A percentile compares a stretch with the other conserved stretches of the same genome.
Conservation (phyloP, 2,113 vertebrate species). For the Tragelaphus buxtoni region DNA sequence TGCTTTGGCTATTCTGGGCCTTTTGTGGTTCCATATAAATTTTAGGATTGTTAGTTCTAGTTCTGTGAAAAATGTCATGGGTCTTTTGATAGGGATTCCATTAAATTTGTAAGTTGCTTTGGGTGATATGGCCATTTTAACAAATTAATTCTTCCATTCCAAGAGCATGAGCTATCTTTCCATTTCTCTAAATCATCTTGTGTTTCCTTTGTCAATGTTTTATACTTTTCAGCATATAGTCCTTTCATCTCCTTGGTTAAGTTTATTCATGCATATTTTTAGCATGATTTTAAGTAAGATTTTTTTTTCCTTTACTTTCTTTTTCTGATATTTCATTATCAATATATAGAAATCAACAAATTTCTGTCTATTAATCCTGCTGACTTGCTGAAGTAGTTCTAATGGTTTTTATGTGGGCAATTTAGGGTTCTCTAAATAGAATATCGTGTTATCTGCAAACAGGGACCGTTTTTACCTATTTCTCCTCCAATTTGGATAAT, state of each 20-base stretch:
- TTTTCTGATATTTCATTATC: background rate
- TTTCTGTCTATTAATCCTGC: background rate
- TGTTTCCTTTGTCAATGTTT: background rate
- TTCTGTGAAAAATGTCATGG: background rate
- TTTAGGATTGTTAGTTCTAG: background rate
- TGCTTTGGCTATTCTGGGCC: background rate
- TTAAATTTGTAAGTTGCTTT: background rate
- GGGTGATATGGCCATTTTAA: background rate
- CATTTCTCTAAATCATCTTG: background rate
- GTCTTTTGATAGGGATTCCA: background rate
- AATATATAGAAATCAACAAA: background rate
- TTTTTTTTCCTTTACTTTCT: background rate
- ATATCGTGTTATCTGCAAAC: background rate
- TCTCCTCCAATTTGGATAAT: background rate
- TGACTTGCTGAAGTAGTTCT: background rate
- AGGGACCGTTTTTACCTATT: background rate
- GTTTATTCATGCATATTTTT: background rate
- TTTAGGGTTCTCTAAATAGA: background rate
- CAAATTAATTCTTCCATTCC: background rate
- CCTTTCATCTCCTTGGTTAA: background rate
- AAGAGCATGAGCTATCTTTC: background rate
- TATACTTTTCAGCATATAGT: background rate
- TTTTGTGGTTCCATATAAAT: background rate
- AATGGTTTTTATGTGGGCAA: background rate
- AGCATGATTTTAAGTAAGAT: background rate